phyloP scores from a whole-genome alignment of 2,113 vertebrate species.

The Pterocles orientalis region DNA sequence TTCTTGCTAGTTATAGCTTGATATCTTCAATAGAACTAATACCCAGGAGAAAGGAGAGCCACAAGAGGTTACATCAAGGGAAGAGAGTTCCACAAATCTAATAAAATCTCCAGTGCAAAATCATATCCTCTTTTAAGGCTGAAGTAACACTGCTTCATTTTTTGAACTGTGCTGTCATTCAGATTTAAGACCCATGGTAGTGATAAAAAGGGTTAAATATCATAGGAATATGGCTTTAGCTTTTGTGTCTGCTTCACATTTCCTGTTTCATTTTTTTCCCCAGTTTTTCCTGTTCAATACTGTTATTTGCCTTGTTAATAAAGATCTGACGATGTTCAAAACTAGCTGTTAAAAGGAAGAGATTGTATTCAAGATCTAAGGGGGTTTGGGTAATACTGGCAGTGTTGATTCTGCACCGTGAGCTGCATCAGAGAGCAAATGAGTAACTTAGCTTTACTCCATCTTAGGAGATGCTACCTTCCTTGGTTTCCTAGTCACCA shows the following conservation, averaged over 20 bases:
- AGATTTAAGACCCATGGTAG: not conserved
- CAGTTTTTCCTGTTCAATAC: not conserved
- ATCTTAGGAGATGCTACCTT: not conserved
- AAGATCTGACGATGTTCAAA: not conserved
- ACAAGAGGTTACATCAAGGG: slow-evolving; percentile 1
- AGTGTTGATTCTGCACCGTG: not conserved
- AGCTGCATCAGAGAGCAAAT: not conserved
- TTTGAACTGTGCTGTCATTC: not conserved
- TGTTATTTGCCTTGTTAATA: not conserved
- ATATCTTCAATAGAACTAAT: slow-evolving; percentile 25
- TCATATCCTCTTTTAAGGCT: slow-evolving; percentile 2
- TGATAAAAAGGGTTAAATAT: not conserved
- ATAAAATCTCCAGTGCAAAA: slow-evolving; percentile 12
- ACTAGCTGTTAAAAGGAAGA: not conserved
- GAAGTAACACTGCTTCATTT: not conserved
- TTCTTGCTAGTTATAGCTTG: not conserved
- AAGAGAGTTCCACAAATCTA: slow-evolving; percentile 2
- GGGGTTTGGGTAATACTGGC: not conserved
- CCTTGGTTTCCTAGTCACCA: not conserved
- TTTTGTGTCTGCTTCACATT: not conserved
- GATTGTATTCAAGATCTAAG: not conserved
- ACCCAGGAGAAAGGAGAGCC: slow-evolving; percentile 13
- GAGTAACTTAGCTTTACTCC: not conserved
- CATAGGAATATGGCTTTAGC: not conserved
- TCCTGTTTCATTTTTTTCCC: not conserved